These are phyloP conservation scores for Pluvianellus socialis DNA, from an alignment of 2,113 vertebrate species.

Conservation along the genomic window DNA sequence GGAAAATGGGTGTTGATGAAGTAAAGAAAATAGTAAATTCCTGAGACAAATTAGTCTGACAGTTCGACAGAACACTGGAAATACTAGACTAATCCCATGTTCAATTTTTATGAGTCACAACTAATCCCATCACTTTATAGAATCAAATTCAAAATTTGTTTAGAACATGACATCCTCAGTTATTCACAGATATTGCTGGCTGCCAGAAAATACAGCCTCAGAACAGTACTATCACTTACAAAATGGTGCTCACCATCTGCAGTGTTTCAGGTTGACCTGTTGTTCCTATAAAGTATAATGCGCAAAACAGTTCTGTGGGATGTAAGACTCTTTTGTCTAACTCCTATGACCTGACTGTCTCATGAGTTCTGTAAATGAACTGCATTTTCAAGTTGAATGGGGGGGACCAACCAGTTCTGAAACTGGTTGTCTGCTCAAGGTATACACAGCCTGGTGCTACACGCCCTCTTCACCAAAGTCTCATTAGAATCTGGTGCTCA, in stretches of 20 bases:
- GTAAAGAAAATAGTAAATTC: background rate
- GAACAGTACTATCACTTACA: background rate
- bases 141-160: background rate
- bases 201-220: background rate
- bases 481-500: background rate
- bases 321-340: background rate
- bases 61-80: background rate
- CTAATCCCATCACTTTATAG: background rate
- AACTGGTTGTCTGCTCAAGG: background rate
- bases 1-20: background rate
- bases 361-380: background rate
- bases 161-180: background rate
- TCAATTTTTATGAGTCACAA: background rate
- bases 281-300: background rate
- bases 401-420: background rate
- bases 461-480: background rate
- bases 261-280: background rate
- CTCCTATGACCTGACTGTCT: background rate
- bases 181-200: background rate
- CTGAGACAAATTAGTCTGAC: background rate
- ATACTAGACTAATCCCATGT: background rate
- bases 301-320: background rate
- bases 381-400: background rate
- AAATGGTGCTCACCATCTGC: background rate
- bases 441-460: fast-evolving